Base-by-base conservation (phyloP, 1,140 invertebrate species). In the Tribolium castaneum region DNA sequence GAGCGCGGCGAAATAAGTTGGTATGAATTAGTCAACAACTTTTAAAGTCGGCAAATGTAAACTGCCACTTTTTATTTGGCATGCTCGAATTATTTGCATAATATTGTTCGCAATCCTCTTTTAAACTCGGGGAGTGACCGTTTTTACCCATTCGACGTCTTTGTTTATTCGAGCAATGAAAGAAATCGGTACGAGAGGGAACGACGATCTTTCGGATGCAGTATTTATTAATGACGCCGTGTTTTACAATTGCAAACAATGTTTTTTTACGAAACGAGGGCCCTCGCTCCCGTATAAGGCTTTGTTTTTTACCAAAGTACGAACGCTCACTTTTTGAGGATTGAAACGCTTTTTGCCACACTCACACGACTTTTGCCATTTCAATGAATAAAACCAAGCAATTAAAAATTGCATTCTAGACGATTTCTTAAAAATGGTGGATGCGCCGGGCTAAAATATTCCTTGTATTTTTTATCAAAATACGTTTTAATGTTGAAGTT, bases 11-110 rank as follows among this genome's bases (percentile, higher is more conserved):
- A 79, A 80, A 83, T 81, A 81, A 83, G 81, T 83, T 80, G 76
- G 80, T 76, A 85, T 85, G 84, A 85, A 85, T 85, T 85, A 85
- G 84, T 84, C 83, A 85, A 82, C 82, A 81, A 85, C 73, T 81
- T 85, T 84, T 83, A 83, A 81, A 84, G 82, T 81, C 83, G 78
- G 80, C 80, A 79, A 83, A 83, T 83, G 82, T 85, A 84, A 83
- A 85, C 84, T 85, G 84, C 83, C 82, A 85, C 84, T 84, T 85
- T 83, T 85, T 84, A 84, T 82, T 83, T 79, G 79, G 78, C 78
- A 79, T 79, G 81, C 82, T 72, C 66, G 81, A 82, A 82, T 83
- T 85, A 84, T 85, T 85, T 85, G 83, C 84, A 85, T 85, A 85
- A 85, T 81, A 80, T 82, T 81, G 81, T 81, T 80, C 35, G 56